A percentile compares a stretch with the other conserved stretches of the same genome.
phyloP scores from a whole-genome alignment of 2,113 vertebrate genomes.

The Misgurnus mizolepis region DNA sequence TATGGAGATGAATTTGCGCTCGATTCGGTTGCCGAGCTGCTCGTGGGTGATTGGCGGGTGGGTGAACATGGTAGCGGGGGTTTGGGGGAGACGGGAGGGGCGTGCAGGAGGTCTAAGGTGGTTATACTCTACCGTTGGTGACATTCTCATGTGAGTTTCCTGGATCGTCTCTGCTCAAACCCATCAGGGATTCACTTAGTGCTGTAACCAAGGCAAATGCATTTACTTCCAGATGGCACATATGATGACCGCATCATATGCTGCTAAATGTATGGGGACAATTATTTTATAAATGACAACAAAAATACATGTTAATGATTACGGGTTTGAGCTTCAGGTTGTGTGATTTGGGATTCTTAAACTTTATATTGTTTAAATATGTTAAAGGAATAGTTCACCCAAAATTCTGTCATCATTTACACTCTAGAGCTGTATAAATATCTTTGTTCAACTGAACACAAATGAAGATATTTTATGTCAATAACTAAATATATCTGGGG shows the following conservation, averaged over 20 bases:
- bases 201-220: conserved; percentile 76
- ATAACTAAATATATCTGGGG: too few species aligned
- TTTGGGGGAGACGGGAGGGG: conserved; percentile 15
- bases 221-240: conserved; percentile 65
- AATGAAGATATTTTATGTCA: too few species aligned
- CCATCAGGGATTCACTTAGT: conserved; percentile 75
- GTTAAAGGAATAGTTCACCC: too few species aligned
- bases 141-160: conserved; percentile 57
- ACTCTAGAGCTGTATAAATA: too few species aligned
- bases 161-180: conserved; percentile 77
- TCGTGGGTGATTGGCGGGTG: conserved; percentile 50
- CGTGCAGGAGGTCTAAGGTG: conserved; percentile 46
- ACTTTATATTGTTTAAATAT: not conserved
- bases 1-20: conserved; percentile 53
- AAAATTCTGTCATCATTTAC: too few species aligned
- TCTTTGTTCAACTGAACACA: too few species aligned
- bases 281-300: conserved; percentile 8
- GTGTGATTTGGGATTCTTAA: not conserved
- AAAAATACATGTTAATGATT: conserved; percentile 11
- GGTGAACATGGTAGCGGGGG: conserved; percentile 44
- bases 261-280: conserved; percentile 39
- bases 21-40: conserved; percentile 59
- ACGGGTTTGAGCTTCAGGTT: conserved; percentile 9
- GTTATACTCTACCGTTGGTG: conserved; percentile 77
- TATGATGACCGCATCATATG: conserved; percentile 57